Base-by-base conservation (phyloP, 1,140 invertebrate species). In the Saccostrea echinata region DNA sequence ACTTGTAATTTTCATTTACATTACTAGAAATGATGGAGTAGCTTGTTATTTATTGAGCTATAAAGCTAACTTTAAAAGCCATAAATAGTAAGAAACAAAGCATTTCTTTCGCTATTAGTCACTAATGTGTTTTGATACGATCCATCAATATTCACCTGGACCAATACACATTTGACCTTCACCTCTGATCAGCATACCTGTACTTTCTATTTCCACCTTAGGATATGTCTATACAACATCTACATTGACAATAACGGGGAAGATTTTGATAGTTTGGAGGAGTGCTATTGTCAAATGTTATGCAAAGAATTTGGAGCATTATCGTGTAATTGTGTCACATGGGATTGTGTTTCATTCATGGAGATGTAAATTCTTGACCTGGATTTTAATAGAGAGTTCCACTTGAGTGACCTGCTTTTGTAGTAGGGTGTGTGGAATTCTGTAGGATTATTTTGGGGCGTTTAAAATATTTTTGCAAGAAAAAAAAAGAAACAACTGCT, bases 381-480 rank as follows among this genome's bases (percentile, higher is more conserved):
- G 64, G 64, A 71, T 71, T 24, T 71, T 71, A 27, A 4, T 24
- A 71, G 43, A 6, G 24, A 11, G 64, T 30, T 71, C 27, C 27
- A 13, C 64, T 24, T 27, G 64, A 71, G 24, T 9, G 27, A 71
- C 6, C 24, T 13, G 24, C 11, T 30, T 27, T 21, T 27, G 24
- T 71, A 4, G 8, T 71, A 71, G 27, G 27, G 11, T 24, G 27
- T 16, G 27, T 27, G 27, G 27, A 27, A 27, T 11, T 71, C 64
- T 71, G n/a, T 30, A 24, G 24, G 27, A 27, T 71, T 71, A 27
- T 71, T 71, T 71, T 24, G 13, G 64, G 24, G 64, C 64, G 6
- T 71, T 27, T 71, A 27, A 71, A 71, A 71, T 71, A 71, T 71
- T 71, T 30, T 30, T 27, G 64, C 64, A 71, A 71, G 64, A 30